Evolutionary conservation across 2,113 vertebrate genomes (phyloP), one percentile per base, ranked within the genome.

Genomic region (Eclectus roratus): DNA sequence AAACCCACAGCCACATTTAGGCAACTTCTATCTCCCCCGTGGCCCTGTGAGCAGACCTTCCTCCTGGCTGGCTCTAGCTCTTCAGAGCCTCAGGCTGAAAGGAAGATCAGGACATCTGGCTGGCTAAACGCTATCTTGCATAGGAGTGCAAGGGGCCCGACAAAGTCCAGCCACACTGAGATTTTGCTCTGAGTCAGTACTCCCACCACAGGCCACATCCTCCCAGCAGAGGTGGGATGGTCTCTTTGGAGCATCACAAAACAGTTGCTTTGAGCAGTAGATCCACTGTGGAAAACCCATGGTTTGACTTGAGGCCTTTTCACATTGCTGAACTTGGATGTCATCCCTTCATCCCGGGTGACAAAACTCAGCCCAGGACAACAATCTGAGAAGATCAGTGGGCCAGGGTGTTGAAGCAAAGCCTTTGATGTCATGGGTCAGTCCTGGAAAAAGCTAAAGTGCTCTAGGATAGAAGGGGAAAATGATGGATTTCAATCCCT

Each of bases 291-390:
- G 66, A 72, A 76, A 87, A 68, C 0, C 0, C 0, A 77, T 63
- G 43, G 39, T 10, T 78, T 74, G 46, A 81, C 41, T 6, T 8
- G 31, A 78, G 31, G 43, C 2, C 0, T 66, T 31, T 79, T 72
- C 53, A 35, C 35, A 41, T 82, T 93, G 82, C 74, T 88, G 63
- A 91, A 80, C 44, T 37, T 50, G 65, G 56, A 68, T 47, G 50
- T 85, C 73, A 84, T 61, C n/a, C 35, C 72, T 79, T 76, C 72
- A 60, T 65, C 78, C 52, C 52, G 47, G 23, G 77, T 84, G 88
- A 85, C 61, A 89, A 84, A 92, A 91, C 33, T 85, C 19, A 91
- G 80, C 63, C 70, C 89, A 84, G 53, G 80, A 80, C 44, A 88
- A 55, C 64, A 70, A 61, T 35, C 63, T 41, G 39, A 41, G 39